Conservation (phyloP, 2,888 invertebrate genomes). For the Rhyacophila evoluta region DNA sequence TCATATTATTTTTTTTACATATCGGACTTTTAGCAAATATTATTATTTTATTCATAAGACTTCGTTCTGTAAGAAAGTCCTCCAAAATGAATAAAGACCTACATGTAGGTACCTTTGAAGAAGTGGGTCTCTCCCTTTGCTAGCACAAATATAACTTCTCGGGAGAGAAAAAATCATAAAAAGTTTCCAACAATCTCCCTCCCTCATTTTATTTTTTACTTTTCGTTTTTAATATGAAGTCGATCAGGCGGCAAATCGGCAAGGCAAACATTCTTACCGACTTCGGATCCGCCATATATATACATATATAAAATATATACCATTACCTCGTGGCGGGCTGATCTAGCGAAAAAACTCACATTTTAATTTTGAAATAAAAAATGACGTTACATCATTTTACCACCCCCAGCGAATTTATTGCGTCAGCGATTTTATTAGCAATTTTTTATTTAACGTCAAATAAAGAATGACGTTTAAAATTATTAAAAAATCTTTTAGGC, state of each 20-base stretch:
- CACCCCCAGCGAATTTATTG: conserved; percentile 6
- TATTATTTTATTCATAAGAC: conserved; percentile 24
- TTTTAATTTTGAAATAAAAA: conserved; percentile 23
- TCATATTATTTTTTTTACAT: conserved; percentile 20
- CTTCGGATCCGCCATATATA: conserved; percentile 13
- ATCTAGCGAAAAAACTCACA: conserved; percentile 11
- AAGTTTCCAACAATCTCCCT: conserved; percentile 35
- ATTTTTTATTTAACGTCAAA: conserved; percentile 22
- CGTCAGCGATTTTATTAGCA: conserved; percentile 21
- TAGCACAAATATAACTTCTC: conserved; percentile 20
- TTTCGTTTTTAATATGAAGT: conserved; percentile 49
- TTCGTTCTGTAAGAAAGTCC: background rate
- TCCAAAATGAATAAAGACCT: background rate
- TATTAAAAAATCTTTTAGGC: background rate
- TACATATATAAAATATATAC: too few relatives aligned
- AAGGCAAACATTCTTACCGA: conserved; percentile 48
- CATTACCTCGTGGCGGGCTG: conserved; percentile 6
- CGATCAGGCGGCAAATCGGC: conserved; percentile 48
- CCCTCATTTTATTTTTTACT: conserved; percentile 36
- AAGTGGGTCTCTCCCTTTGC: conserved; percentile 18
- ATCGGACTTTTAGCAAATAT: conserved; percentile 5
- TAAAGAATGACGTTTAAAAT: background rate
- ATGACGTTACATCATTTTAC: conserved; percentile 22
- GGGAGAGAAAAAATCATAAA: conserved; percentile 43
- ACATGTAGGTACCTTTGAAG: background rate